Percentiles rank a stretch among this genome's conserved stretches.
Evolutionary conservation across 2,113 vertebrate species (phyloP).

Genomic region (Prolemur simus): DNA sequence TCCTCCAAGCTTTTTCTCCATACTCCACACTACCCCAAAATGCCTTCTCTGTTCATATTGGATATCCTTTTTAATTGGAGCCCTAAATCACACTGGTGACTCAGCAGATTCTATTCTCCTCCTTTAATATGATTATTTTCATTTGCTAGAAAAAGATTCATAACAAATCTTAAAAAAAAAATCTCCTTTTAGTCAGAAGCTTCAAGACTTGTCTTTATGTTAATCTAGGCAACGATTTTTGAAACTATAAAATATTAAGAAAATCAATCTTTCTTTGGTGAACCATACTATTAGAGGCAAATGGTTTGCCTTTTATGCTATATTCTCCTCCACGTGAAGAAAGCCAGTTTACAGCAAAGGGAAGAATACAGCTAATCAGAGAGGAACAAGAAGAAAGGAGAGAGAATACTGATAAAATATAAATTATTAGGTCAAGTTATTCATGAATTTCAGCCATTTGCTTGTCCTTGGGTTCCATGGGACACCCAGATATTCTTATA

Average conservation of each 20-base stretch:
- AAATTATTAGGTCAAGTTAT: background rate
- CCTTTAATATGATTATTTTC: background rate
- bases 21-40: too few species aligned
- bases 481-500: background rate
- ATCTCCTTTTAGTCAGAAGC: background rate
- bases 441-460: background rate
- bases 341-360: background rate
- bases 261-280: background rate
- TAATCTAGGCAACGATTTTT: conserved; percentile 12
- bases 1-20: background rate
- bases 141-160: background rate
- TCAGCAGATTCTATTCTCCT: background rate
- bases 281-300: background rate
- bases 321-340: background rate
- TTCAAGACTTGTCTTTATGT: conserved; percentile 26
- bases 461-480: background rate
- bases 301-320: background rate
- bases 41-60: background rate
- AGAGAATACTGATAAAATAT: background rate
- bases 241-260: conserved; percentile 14
- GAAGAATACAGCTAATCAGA: background rate
- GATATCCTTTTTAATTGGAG: background rate
- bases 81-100: background rate
- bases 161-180: background rate
- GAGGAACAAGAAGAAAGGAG: background rate